Evolutionary conservation across 2,113 vertebrate species (phyloP), one percentile per base, ranked within the genome.

Genomic region (Aleadryas rufinucha): DNA sequence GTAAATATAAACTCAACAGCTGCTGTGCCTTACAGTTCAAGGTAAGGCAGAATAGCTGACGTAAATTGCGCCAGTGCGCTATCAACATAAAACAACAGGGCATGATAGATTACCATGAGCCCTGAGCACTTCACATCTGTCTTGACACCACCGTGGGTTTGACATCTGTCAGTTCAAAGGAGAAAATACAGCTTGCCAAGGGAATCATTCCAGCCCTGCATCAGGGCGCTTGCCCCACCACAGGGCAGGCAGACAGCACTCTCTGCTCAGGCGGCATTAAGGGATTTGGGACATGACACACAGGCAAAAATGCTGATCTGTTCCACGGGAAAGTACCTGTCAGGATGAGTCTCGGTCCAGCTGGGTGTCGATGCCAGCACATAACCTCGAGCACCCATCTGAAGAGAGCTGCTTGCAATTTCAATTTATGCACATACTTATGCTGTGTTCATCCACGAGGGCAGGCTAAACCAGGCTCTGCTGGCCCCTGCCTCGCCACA

Each of bases 61-160:
- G 89, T 96, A 97, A 98, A 97, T 96, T 57, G 79, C 92, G 69
- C 81, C 72, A 64, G 78, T 2, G 12, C 17, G 68, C 77, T 64
- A 93, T 86, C 96, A 93, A 79, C 95, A 94, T 96, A 97, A 97
- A 97, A 95, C 97, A 97, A 90, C 61, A 81, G 89, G 89, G 80
- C 70, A 57, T 81, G 27, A 92, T 91, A 77, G 80, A 97, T 97
- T 84, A 93, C 89, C 10, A 7, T 1, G 14, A 87, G 96, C 89
- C 84, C 76, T 50, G 35, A 90, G 81, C 87, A 92, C 66, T 64
- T 47, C 74, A 89, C 93, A 97, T 98, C 90, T 87, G 97, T 98
- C 97, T 98, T 90, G 70, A 96, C 82, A 86, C 56, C 72, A 70
- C 52, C 33, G 8, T 82, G 65, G 87, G 89, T 96, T 90, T 96